Conservation (phyloP, 2,888 invertebrate genomes). For the Platynereis dumerilii region DNA sequence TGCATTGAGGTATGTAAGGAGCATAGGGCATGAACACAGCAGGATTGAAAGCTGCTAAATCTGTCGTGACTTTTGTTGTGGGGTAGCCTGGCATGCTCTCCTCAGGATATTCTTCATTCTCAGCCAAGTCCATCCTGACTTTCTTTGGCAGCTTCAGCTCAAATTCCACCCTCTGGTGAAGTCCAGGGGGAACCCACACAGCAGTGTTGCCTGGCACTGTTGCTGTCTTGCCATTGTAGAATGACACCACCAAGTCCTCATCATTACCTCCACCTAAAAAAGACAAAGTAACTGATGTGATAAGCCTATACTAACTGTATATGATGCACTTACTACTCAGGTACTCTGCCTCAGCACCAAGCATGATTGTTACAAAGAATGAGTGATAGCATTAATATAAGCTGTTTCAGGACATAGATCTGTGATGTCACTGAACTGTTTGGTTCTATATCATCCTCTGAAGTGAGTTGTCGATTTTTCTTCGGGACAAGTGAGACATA, state of each 20-base stretch:
- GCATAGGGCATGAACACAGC: not conserved
- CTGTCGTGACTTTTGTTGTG: slow-evolving; percentile 42
- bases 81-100: slow-evolving; percentile 55
- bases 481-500: too few species aligned
- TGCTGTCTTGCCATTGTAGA: slow-evolving; percentile 56
- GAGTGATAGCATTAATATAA: too few species aligned
- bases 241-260: slow-evolving; percentile 52
- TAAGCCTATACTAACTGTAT: too few species aligned
- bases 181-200: slow-evolving; percentile 57
- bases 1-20: too few species aligned
- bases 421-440: too few species aligned
- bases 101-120: slow-evolving; percentile 49
- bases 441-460: too few species aligned
- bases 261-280: slow-evolving; percentile 49
- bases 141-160: slow-evolving; percentile 58
- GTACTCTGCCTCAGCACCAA: too few species aligned
- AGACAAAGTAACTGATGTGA: not conserved
- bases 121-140: slow-evolving; percentile 50
- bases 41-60: slow-evolving; percentile 24
- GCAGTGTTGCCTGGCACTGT: slow-evolving; percentile 47
- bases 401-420: too few species aligned
- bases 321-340: too few species aligned
- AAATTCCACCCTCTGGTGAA: slow-evolving; percentile 56
- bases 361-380: too few species aligned
- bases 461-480: too few species aligned